Percentiles rank a stretch among this genome's conserved stretches.
Evolutionary conservation across 1,140 invertebrate species (phyloP).

Genomic region (Listronotus bonariensis): DNA sequence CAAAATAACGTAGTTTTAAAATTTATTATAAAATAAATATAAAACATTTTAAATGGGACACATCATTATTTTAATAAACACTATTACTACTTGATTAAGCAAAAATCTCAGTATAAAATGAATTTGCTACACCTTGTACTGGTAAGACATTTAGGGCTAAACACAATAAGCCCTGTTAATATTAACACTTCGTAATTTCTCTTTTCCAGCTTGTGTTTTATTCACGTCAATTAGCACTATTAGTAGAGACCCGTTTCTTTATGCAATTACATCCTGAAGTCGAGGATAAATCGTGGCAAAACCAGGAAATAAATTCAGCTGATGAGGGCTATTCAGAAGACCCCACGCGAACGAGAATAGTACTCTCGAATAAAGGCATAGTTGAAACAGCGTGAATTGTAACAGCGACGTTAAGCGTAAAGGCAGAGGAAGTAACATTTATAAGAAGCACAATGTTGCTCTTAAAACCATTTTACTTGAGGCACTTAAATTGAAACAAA

Average conservation of each 20-base stretch:
- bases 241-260: slow-evolving; percentile 42
- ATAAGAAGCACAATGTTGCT: no score
- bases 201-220: slow-evolving; percentile 34
- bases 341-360: slow-evolving; percentile 15
- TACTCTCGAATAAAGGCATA: slow-evolving; percentile 9
- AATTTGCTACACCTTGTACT: no score
- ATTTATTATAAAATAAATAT: no score
- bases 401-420: background rate
- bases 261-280: slow-evolving; percentile 41
- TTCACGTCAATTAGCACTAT: slow-evolving; percentile 43
- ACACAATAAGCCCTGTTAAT: background rate
- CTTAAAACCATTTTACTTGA: no score
- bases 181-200: slow-evolving; percentile 16
- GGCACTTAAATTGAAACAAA: no score
- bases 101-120: no score
- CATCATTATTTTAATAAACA: no score
- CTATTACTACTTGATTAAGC: no score
- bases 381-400: slow-evolving; percentile 9
- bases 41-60: no score
- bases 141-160: no score
- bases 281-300: slow-evolving; percentile 41
- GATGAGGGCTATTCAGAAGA: slow-evolving; percentile 43
- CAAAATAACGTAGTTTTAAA: no score
- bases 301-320: slow-evolving; percentile 44
- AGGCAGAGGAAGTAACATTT: slow-evolving; percentile 4